Conservation (phyloP, 2,113 vertebrate species). For the Cyphomyrus plagiostoma region DNA sequence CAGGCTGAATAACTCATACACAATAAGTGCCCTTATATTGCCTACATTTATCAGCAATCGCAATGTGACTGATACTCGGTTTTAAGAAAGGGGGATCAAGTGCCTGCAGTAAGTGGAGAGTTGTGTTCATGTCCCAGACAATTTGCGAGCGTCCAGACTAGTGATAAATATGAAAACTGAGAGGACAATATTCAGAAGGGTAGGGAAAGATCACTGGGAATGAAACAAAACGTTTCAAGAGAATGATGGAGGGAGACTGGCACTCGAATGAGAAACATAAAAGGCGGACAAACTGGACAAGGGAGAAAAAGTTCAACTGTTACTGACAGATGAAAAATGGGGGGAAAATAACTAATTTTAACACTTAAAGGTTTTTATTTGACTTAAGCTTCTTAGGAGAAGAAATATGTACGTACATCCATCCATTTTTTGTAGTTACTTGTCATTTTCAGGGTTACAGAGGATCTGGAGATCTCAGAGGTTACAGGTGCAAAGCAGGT, state of each 20-base stretch:
- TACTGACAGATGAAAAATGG: neutral
- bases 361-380: neutral
- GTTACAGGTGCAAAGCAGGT: too few species aligned
- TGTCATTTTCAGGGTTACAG: too few species aligned
- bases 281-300: neutral
- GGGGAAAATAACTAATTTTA: neutral
- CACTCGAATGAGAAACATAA: neutral
- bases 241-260: neutral
- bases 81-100: neutral
- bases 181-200: neutral
- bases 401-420: too few species aligned
- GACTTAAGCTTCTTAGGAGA: neutral
- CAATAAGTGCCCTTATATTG: neutral
- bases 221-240: neutral
- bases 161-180: neutral
- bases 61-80: neutral
- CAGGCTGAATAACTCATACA: neutral
- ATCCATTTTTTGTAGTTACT: too few species aligned
- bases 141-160: neutral
- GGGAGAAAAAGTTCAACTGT: neutral
- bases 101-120: neutral
- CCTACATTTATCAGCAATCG: neutral
- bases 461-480: too few species aligned
- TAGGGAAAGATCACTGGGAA: neutral
- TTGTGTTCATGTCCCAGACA: neutral